Evolutionary conservation across 2,888 invertebrate genomes (phyloP).

Genomic region (Lottia scabra): DNA sequence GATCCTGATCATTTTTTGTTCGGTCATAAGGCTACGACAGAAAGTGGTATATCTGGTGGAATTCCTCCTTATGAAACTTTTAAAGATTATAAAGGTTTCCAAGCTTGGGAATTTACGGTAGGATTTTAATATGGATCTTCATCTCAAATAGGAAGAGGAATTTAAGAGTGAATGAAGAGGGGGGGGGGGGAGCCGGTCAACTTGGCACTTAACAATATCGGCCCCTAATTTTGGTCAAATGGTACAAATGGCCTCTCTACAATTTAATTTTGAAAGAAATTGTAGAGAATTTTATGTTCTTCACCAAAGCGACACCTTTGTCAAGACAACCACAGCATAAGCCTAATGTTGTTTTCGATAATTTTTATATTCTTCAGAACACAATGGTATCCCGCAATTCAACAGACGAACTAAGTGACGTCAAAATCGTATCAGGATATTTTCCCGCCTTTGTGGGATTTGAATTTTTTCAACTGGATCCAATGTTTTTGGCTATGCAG

Average conservation of each 20-base stretch:
- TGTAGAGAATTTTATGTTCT: no score
- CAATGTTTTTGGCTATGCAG: constrained; percentile 6
- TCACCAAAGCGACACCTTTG: no score
- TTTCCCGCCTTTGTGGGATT: constrained; percentile 34
- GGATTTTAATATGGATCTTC: background rate
- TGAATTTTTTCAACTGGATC: constrained; percentile 21
- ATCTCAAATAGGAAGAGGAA: no score
- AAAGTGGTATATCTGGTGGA: background rate
- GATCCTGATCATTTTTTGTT: background rate
- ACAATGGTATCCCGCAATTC: constrained; percentile 2
- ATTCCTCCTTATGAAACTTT: background rate
- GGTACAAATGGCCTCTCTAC: no score
- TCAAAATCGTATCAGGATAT: constrained; percentile 30
- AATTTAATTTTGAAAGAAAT: no score
- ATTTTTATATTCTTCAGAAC: constrained; percentile 12
- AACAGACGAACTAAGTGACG: constrained; percentile 30
- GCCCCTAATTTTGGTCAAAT: no score
- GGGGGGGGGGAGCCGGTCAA: no score
- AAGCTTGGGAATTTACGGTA: background rate
- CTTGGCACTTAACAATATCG: no score
- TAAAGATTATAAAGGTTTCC: background rate
- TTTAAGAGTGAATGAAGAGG: no score
- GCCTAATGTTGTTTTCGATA: no score
- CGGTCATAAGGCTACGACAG: background rate
- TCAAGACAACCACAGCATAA: no score